phyloP scores from a whole-genome alignment of 2,888 invertebrate species.

The Oeneis ivallda region DNA sequence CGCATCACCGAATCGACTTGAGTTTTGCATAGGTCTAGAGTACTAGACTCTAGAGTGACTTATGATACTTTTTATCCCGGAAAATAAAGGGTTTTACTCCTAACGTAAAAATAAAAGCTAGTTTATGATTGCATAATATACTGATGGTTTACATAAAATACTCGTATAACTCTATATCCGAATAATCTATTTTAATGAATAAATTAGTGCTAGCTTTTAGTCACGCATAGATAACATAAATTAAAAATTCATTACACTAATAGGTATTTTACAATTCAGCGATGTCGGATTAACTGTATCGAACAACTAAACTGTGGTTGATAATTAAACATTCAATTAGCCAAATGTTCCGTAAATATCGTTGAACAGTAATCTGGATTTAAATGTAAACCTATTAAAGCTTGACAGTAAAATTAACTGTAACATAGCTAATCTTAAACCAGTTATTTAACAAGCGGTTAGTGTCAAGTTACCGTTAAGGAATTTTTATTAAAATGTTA shows the following conservation, averaged over 20 bases:
- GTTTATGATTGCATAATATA: no score
- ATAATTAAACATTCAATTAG: constrained; percentile 1
- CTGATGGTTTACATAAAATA: no score
- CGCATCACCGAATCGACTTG: no score
- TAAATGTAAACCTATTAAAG: not conserved
- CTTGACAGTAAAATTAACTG: not conserved
- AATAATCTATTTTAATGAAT: not conserved
- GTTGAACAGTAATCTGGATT: not conserved
- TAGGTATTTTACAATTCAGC: not conserved
- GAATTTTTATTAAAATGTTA: no score
- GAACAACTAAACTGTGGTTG: not conserved
- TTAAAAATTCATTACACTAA: constrained; percentile 9
- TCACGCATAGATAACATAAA: constrained; percentile 1
- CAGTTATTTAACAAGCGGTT: no score
- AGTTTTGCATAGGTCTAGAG: no score
- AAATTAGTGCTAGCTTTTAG: not conserved
- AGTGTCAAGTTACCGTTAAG: no score
- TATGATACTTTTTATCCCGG: not conserved
- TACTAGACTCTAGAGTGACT: no score
- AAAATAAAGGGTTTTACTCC: no score
- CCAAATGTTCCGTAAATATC: not conserved
- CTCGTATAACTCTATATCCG: no score
- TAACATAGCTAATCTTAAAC: no score
- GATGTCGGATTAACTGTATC: not conserved
- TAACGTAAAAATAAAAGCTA: no score